Base-by-base conservation (phyloP, 2,888 invertebrate species). In the Meteorus colon region DNA sequence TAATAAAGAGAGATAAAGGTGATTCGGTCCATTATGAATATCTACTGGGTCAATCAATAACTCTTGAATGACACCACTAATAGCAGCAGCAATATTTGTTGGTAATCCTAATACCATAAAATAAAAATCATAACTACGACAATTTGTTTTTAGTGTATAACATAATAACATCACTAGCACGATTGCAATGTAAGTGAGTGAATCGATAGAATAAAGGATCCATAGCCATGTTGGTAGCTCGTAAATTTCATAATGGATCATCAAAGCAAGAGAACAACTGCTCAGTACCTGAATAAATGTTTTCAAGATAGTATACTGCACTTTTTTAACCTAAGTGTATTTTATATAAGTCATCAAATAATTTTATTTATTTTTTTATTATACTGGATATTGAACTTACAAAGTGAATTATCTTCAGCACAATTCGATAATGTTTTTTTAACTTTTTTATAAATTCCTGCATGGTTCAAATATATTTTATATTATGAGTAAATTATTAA, bases 131-230 rank as follows among this genome's bases (percentile, higher is more conserved):
- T 83, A 74, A 31, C 80, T 62, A n/a, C 78, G 76, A 66, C 77
- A 80, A 77, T 82, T 77, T 67, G 82, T 80, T 51, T 85, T 79
- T 66, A 82, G 67, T 8, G 83, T 65, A 70, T 84, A 84, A 24
- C 82, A 77, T 48, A 83, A 74, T 8, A 81, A 75, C 24, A 86
- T 76, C 4, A 80, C 75, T 14, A 79, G 59, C 19, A 82, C 77
- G 45, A 87, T 80, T 55, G 84, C 72, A 37, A 78, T 70, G 72
- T 84, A 87, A 31, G 84, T 85, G 59, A 78, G 73, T 60, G 86
- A 80, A 67, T 85, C 81, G 69, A 85, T 82, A 76, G 82, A 84
- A 73, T 85, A 83, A 73, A 85, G 77, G n/a, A 82, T 65, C 85
- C 86, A 86, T 4, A 85, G 74, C 84, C 84, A 85, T 81, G 81